Base-by-base conservation (phyloP, 2,888 invertebrate species). In the Microctonus aethiopoides region DNA sequence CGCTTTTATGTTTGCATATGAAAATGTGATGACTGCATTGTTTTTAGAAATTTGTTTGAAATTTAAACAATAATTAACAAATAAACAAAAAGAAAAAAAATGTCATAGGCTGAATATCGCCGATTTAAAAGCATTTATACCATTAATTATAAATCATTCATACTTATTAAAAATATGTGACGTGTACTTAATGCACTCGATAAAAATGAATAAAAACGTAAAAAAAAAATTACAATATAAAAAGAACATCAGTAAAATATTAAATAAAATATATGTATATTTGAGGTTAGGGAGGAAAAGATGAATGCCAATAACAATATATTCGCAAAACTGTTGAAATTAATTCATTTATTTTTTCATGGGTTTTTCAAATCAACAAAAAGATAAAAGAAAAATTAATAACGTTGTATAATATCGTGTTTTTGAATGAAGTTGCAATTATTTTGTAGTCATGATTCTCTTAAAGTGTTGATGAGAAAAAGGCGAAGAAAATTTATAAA, bases 141-240 rank as follows among this genome's bases (percentile, higher is more conserved):
- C 7, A 26, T 26, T n/a, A 57, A 57, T 34, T 29, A 32, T 32
- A 16, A 57, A 29, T 63, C 54, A 51, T 67, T 67, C 67, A 54
- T 64, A 70, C 32, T 64, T 61, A 64, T 67, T 46, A 56, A n/a
- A 61, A 63, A 34, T 60, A 36, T 16, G 59, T 20, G 67, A 51
- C 34, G 32, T 26, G 57, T 52, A 41, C 52, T 63, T 68, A 67
- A 67, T 26, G 34, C 62, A 39, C 65, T 72, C 67, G 66, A 68
- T 73, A 26, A 22, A 36, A 57, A 51, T 7, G 26, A 59, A 70
- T 6, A 61, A 69, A 24, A 52, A 60, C 60, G 34, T 36, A 56
- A 60, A 62, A 72, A 32, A 59, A 62, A 57, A 57, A 71, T 57
- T 67, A 63, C 39, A 54, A 73, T 68, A 68, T n/a, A 41, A 60